A percentile compares a stretch with the other conserved stretches of the same genome.
Conservation (phyloP, 2,797 vertebrate species). For the Pipistrellus nathusii region DNA sequence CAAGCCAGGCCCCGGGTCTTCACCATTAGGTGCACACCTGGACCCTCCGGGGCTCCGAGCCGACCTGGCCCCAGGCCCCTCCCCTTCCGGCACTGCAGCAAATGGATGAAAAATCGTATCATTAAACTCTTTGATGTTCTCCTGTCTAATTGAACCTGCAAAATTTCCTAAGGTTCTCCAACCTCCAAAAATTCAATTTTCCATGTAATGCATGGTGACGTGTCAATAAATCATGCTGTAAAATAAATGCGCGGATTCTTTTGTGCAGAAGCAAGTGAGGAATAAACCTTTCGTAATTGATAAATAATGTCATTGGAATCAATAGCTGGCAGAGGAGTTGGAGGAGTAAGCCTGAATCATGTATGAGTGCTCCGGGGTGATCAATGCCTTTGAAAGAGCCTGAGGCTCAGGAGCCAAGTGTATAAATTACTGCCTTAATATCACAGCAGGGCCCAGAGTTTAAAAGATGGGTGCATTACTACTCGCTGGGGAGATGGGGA, state of each 20-base stretch:
- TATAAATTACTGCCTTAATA: conserved; percentile 84
- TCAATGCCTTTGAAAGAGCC: conserved; percentile 84
- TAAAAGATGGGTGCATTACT: conserved; percentile 67
- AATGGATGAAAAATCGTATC: conserved; percentile 77
- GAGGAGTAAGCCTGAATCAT: conserved; percentile 84
- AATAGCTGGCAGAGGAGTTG: conserved; percentile 87
- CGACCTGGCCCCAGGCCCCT: conserved; percentile 51
- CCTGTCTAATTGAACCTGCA: conserved; percentile 83
- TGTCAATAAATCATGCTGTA: conserved; percentile 86
- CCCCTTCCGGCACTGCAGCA: conserved; percentile 53
- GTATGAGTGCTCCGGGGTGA: conserved; percentile 83
- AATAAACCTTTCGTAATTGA: conserved; percentile 89
- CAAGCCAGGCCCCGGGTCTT: not conserved
- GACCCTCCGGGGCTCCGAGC: not conserved
- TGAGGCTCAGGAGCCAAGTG: conserved; percentile 77
- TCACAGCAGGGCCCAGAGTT: conserved; percentile 56
- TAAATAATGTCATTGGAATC: conserved; percentile 89
- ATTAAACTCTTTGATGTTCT: conserved; percentile 77
- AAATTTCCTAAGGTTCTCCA: conserved; percentile 84
- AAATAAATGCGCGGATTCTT: conserved; percentile 87
- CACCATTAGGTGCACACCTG: not conserved
- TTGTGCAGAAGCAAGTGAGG: conserved; percentile 82
- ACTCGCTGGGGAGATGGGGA: not conserved
- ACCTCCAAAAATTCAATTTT: conserved; percentile 84
- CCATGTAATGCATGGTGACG: conserved; percentile 81